Evolutionary conservation across 2,797 vertebrate genomes (phyloP).

Genomic region (Clarias fuscus): DNA sequence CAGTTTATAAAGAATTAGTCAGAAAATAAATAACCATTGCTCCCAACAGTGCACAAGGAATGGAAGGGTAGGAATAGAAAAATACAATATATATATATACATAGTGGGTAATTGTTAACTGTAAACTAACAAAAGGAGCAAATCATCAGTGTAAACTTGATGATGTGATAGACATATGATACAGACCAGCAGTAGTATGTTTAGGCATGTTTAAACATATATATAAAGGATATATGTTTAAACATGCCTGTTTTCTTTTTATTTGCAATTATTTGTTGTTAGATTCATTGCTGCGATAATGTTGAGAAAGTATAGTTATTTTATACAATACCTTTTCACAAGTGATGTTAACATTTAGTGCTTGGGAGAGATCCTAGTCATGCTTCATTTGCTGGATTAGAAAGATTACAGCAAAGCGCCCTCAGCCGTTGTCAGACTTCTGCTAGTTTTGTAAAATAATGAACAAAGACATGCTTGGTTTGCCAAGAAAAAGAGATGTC

Average conservation of each 20-base stretch:
- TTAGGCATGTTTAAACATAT: too few species aligned
- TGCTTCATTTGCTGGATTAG: constrained; percentile 88
- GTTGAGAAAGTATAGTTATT: neutral
- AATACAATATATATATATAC: neutral
- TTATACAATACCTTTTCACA: too few species aligned
- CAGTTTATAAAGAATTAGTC: neutral
- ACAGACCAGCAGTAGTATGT: neutral
- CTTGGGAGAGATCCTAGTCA: constrained; percentile 75
- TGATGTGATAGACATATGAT: neutral
- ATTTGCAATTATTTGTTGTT: neutral
- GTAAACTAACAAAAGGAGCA: neutral
- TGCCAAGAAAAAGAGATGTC: constrained; percentile 75
- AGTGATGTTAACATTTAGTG: constrained; percentile 33
- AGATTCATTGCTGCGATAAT: neutral
- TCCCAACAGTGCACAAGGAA: too few species aligned
- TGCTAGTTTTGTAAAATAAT: constrained; percentile 81
- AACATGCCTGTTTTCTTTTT: neutral
- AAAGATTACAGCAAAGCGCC: constrained; percentile 89
- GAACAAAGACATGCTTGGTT: constrained; percentile 82
- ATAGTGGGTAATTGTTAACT: too few species aligned
- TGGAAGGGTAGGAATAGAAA: neutral
- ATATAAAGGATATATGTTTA: neutral
- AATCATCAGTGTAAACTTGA: neutral
- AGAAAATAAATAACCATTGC: neutral
- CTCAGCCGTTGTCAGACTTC: constrained; percentile 79